Evolutionary conservation across 37 sponge, comb jelly and placozoan genomes (phyloP), one percentile per base, ranked within the genome.

Genomic region (Tethya wilhelma): DNA sequence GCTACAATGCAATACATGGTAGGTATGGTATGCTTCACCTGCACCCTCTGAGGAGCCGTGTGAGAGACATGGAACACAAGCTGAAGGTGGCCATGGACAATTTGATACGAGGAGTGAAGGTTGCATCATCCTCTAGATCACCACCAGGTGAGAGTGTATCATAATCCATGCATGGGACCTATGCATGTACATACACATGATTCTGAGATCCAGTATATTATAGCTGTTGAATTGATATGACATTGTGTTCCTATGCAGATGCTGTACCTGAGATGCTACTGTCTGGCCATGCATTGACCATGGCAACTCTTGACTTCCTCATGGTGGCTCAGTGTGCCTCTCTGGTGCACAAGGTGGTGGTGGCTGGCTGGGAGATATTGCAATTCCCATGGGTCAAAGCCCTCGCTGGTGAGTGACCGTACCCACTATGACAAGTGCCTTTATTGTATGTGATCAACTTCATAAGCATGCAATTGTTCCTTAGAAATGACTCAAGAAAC

Each of bases 321-420:
- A 77, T 91, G 84, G 92, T 91, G 59, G 92, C 92, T 23, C 92
- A 91, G 70, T 87, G 87, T 78, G 92, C 92, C 49, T 91, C 92
- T 29, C 83, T 91, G 42, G 75, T 82, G 12, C 92, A 91, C 59
- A 75, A 82, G 62, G 74, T 91, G 63, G 63, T 70, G 49, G 79
- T 91, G 8, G 72, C 73, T 40, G 84, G 83, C 9, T 86, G 87
- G 79, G 92, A 91, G 49, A 46, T 91, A 29, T 30, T 87, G 66
- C 87, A 91, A 49, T 76, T 91, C 30, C 92, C 92, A 25, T 91
- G 92, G 92, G 87, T 91, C 42, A 69, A 57, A 62, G 63, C 71
- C 2, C 19, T 70, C 19, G 64, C 73, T 25, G 82, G 82, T 79
- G 33, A 1, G 79, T 7, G 6, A 9, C 4, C 38, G 8, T 5